Evolutionary conservation across 1,140 invertebrate species (phyloP).

Genomic region (Lepidurus packardi): DNA sequence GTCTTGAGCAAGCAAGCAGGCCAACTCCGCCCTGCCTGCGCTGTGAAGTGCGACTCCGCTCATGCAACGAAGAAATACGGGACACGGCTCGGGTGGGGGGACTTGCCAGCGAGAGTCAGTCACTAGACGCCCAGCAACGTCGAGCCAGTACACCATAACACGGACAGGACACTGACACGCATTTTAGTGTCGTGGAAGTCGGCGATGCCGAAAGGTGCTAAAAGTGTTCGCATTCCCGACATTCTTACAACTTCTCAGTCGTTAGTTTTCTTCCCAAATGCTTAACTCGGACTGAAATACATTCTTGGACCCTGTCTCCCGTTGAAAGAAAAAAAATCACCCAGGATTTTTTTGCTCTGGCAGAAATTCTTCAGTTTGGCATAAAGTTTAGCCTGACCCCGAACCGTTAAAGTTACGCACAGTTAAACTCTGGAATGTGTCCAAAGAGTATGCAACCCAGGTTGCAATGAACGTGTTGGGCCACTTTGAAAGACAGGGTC

Average conservation of each 20-base stretch:
- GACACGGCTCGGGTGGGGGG: background rate
- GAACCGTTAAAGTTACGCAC: no score
- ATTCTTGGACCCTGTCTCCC: background rate
- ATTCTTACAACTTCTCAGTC: background rate
- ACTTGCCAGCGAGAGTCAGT: background rate
- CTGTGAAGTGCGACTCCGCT: background rate
- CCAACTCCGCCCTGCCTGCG: background rate
- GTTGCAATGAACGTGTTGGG: no score
- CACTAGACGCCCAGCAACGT: background rate
- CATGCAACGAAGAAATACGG: background rate
- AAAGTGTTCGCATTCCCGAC: background rate
- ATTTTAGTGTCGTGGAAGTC: background rate
- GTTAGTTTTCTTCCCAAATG: background rate
- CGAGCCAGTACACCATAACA: background rate
- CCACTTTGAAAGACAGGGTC: no score
- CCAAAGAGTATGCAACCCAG: no score
- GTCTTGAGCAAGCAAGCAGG: background rate
- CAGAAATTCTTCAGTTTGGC: no score
- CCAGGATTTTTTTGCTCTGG: no score
- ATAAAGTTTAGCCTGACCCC: no score
- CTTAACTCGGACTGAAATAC: background rate
- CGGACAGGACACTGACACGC: background rate
- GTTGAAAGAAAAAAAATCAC: no score
- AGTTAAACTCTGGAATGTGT: no score
- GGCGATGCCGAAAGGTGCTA: background rate